Evolutionary conservation across 2,888 invertebrate genomes (phyloP).

Genomic region (Diloba caeruleocephala): DNA sequence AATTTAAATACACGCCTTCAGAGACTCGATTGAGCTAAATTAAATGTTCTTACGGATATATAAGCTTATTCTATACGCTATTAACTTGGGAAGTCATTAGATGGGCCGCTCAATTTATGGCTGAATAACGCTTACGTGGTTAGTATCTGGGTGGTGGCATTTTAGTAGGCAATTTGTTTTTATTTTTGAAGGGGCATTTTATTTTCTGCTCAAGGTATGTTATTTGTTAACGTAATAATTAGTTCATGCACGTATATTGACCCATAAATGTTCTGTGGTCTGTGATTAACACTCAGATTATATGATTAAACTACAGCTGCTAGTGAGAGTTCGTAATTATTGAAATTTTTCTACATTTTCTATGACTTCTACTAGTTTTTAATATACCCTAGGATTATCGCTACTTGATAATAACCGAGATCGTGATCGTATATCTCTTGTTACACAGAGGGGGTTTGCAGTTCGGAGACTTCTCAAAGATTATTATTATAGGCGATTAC

Average conservation of each 20-base stretch:
- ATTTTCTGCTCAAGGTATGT: constrained; percentile 25
- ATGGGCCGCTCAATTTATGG: constrained; percentile 47
- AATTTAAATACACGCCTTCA: constrained; percentile 77
- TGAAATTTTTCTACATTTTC: constrained; percentile 5
- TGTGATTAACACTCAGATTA: constrained; percentile 28
- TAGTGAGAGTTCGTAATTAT: constrained; percentile 37
- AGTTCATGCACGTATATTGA: constrained; percentile 44
- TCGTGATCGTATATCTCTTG: constrained; percentile 26
- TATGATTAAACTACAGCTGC: constrained; percentile 25
- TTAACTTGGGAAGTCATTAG: constrained; percentile 54
- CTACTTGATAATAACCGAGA: constrained; percentile 30
- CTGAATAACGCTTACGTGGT: constrained; percentile 40
- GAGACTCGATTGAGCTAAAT: constrained; percentile 64
- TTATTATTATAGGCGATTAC: constrained; percentile 46
- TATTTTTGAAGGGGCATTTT: constrained; percentile 29
- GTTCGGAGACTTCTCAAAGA: constrained; percentile 29
- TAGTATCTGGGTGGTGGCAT: constrained; percentile 47
- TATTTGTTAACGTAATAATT: constrained; percentile 34
- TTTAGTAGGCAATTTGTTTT: constrained; percentile 39
- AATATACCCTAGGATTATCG: constrained; percentile 30
- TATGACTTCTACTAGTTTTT: constrained; percentile 21
- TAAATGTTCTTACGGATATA: constrained; percentile 58
- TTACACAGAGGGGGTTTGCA: constrained; percentile 36
- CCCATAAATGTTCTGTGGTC: constrained; percentile 7
- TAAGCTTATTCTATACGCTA: constrained; percentile 51